Conservation (phyloP, 2,113 vertebrate species). For the Rhineura floridana region DNA sequence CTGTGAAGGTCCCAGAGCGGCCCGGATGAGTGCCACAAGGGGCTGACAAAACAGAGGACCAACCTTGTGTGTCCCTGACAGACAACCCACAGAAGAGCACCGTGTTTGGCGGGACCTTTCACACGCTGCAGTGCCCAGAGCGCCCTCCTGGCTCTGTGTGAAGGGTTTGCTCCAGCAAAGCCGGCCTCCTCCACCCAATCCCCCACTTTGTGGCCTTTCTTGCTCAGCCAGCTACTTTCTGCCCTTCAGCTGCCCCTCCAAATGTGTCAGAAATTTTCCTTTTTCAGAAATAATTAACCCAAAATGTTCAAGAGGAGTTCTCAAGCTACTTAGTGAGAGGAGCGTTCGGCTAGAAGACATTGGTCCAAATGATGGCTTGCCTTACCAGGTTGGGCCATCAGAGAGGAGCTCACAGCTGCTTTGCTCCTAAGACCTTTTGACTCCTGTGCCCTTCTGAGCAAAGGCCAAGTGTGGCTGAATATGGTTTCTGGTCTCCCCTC, state of each 20-base stretch:
- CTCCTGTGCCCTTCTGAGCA: too few relatives aligned
- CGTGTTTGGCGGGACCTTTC: not conserved
- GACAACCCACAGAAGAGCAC: not conserved
- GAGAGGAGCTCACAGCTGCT: too few relatives aligned
- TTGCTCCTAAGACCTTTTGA: too few relatives aligned
- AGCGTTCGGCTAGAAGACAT: not conserved
- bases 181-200: not conserved
- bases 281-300: not conserved
- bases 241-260: not conserved
- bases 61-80: too few relatives aligned
- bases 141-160: not conserved
- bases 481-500: too few relatives aligned
- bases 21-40: too few relatives aligned
- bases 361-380: too few relatives aligned
- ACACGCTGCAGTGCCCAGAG: too few relatives aligned
- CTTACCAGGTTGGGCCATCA: too few relatives aligned
- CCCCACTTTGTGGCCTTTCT: not conserved
- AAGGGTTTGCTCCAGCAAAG: not conserved
- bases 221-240: not conserved
- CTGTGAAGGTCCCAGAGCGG: too few relatives aligned
- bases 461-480: too few relatives aligned
- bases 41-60: too few relatives aligned
- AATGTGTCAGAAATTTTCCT: not conserved
- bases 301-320: not conserved
- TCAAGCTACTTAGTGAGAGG: not conserved